A percentile compares a stretch with the other conserved stretches of the same genome.
Conservation (phyloP, 1,140 invertebrate species). For the Babylonia areolata region DNA sequence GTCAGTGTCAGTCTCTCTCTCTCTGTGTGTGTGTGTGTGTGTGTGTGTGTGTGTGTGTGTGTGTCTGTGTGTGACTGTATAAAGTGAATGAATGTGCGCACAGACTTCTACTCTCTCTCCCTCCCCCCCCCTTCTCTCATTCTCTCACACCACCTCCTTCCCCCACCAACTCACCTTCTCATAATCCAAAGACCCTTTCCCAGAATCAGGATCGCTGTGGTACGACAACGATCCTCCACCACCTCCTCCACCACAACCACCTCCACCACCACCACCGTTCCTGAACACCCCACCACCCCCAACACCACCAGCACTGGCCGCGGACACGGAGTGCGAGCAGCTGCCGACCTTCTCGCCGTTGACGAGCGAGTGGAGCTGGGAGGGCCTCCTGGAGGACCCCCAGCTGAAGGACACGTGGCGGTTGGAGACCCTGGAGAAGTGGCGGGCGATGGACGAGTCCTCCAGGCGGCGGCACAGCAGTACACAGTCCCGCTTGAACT, state of each 20-base stretch:
- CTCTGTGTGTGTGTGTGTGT: too few species aligned
- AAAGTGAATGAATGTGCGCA: too few species aligned
- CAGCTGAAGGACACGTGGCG: constrained; percentile 52
- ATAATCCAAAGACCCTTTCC: constrained; percentile 45
- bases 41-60: too few species aligned
- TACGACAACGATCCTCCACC: background rate
- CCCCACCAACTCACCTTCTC: constrained; percentile 35
- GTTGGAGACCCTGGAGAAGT: constrained; percentile 61
- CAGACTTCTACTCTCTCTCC: too few species aligned
- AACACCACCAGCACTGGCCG: constrained; percentile 46
- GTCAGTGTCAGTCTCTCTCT: too few species aligned
- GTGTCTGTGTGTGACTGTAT: too few species aligned
- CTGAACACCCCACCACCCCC: too few species aligned
- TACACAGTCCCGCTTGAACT: constrained; percentile 98
- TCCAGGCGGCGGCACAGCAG: constrained; percentile 84
- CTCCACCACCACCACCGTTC: constrained; percentile 12
- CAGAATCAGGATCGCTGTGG: constrained; percentile 36
- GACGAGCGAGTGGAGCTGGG: constrained; percentile 53
- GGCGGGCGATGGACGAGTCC: constrained; percentile 66
- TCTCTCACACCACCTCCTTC: background rate
- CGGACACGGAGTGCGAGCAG: constrained; percentile 50
- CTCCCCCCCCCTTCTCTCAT: too few species aligned
- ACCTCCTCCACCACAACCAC: background rate
- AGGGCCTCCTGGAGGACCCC: constrained; percentile 52
- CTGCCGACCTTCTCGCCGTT: constrained; percentile 55